These are phyloP conservation scores for Oscheius sp. DNA, from an alignment of 2,888 invertebrate species.

Conservation along the genomic window DNA sequence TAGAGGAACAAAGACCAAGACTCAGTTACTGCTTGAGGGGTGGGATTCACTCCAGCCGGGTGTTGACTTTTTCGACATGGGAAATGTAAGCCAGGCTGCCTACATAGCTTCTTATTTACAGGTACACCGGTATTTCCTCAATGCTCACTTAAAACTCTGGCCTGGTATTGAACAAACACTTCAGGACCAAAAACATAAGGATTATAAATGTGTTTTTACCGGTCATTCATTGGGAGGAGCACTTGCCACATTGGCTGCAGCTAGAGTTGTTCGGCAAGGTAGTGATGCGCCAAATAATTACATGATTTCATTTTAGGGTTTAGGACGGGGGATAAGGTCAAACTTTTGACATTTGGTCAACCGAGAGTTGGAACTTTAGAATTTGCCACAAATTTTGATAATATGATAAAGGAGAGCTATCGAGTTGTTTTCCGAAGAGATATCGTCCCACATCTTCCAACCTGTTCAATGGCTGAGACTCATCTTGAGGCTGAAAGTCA, in stretches of 20 bases:
- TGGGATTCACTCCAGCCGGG: conserved; percentile 57
- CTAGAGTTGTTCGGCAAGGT: conserved; percentile 58
- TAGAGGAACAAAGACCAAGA: conserved; percentile 51
- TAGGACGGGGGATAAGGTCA: conserved; percentile 40
- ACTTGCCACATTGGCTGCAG: conserved; percentile 63
- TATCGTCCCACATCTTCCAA: conserved; percentile 67
- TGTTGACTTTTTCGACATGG: conserved; percentile 62
- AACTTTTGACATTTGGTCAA: conserved; percentile 64
- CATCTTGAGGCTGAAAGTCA: conserved; percentile 41
- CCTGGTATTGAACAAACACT: conserved; percentile 53
- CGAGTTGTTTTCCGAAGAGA: conserved; percentile 65
- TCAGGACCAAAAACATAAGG: conserved; percentile 49
- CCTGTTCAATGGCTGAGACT: conserved; percentile 55
- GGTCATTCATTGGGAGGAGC: conserved; percentile 68
- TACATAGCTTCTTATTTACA: conserved; percentile 28
- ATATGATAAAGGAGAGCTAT: conserved; percentile 47
- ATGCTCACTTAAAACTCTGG: conserved; percentile 64
- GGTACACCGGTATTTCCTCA: conserved; percentile 64
- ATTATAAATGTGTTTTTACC: conserved; percentile 60
- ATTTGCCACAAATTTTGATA: conserved; percentile 58
- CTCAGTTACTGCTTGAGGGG: conserved; percentile 61
- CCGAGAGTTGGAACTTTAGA: conserved; percentile 62
- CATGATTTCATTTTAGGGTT: conserved; percentile 27
- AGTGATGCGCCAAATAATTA: not conserved
- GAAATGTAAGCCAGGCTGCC: conserved; percentile 56